Percentiles rank a stretch among this genome's conserved stretches.
Evolutionary conservation across 1,140 invertebrate species (phyloP).

Genomic region (Psix sp.): DNA sequence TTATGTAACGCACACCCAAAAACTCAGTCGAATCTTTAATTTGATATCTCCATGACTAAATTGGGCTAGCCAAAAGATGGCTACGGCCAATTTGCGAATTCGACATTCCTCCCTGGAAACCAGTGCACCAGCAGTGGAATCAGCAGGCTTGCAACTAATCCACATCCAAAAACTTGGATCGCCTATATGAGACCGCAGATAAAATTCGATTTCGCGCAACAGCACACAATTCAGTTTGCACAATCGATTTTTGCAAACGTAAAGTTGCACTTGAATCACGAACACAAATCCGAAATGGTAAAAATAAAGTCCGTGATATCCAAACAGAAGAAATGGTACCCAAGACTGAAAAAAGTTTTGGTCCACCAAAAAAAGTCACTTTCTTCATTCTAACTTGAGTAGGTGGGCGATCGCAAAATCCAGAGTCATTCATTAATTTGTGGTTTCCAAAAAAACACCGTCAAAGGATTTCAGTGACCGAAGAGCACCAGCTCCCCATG

Average conservation of each 20-base stretch:
- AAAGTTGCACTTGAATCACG: constrained; percentile 40
- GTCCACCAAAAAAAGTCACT: no score
- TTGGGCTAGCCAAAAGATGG: constrained; percentile 17
- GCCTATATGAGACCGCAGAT: neutral
- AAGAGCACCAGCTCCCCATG: no score
- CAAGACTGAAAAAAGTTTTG: no score
- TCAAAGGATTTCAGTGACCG: neutral
- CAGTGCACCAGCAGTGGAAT: neutral
- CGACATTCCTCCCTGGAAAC: neutral
- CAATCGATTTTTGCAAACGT: constrained; percentile 46
- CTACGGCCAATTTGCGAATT: constrained; percentile 2
- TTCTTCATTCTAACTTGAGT: no score
- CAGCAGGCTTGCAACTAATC: neutral
- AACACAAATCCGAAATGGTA: constrained; percentile 7
- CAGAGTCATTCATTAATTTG: no score
- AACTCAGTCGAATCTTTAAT: no score
- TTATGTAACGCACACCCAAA: no score
- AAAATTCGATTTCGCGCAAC: constrained; percentile 14
- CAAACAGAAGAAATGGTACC: no score
- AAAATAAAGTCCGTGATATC: neutral
- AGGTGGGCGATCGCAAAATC: no score
- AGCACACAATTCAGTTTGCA: constrained; percentile 27
- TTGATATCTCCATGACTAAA: neutral
- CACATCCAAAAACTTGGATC: neutral
- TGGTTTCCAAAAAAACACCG: constrained; percentile 4